Evolutionary conservation across 2,113 vertebrate species (phyloP), one percentile per base, ranked within the genome.

Genomic region (Amphiprion ocellaris): DNA sequence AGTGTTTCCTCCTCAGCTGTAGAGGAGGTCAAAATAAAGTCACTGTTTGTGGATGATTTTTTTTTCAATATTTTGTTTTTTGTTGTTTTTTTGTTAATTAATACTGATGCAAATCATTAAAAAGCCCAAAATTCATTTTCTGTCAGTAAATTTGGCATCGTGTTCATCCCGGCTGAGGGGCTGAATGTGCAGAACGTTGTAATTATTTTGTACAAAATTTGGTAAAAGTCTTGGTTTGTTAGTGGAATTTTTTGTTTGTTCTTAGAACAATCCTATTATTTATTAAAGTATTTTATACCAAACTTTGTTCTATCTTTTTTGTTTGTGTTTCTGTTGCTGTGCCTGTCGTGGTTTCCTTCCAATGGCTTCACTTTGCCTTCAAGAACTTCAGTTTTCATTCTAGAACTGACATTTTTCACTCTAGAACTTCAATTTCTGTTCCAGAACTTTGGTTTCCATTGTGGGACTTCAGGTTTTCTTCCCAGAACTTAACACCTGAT

Each of bases 261-360:
- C 93, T 96, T 94, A 94, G 89, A 94, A 88, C 87, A 89, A 91
- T 84, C 90, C 90, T 95, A 96, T 94, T 96, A 97, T 97, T 97
- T 97, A 97, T 96, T 96, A 96, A 97, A 97, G 94, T 95, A 95
- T 96, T 97, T 96, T 96, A 96, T 97, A 97, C 95, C 92, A 93
- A 95, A 67, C 75, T 23, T 89, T 33, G 23, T 83, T 56, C 59
- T 24, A 26, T 81, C 16, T 76, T 47, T 47, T 71, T 26, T 26
- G 26, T 21, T 21, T 21, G 26, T 74, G 41, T 58, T 75, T 2
- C 12, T 41, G 39, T 41, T 41, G 39, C 4, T 41, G 8, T 30
- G 30, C 1, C 4, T 30, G 4, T 30, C 30, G 6, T 30, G 30
- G 4, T 30, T 30, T 30, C 6, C 6, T 30, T 30, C 9, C 33